These are phyloP conservation scores for Anas acuta DNA, from an alignment of 2,797 vertebrate species.

Conservation along the genomic window DNA sequence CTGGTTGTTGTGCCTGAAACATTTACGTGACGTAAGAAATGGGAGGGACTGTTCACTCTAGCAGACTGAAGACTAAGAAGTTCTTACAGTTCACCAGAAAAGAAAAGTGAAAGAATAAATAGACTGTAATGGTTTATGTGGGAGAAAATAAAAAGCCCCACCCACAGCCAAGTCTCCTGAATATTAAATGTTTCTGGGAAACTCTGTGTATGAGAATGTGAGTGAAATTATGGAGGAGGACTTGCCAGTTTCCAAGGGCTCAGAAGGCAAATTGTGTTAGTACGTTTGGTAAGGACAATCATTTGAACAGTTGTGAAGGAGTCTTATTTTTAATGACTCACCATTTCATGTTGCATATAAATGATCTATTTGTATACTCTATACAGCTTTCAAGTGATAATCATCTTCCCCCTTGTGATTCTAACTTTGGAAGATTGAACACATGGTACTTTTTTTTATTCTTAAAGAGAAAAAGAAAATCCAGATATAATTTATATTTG, in stretches of 20 bases:
- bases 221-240: not conserved
- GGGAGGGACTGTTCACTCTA: not conserved
- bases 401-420: not conserved
- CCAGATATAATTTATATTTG: constrained; percentile 61
- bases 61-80: not conserved
- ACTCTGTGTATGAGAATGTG: not conserved
- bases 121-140: not conserved
- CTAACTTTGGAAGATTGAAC: not conserved
- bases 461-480: not conserved
- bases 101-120: not conserved
- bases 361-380: constrained; percentile 10
- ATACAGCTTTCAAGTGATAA: not conserved
- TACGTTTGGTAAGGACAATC: not conserved
- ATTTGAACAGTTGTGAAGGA: not conserved
- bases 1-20: constrained; percentile 79
- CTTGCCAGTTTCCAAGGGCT: not conserved
- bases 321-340: not conserved
- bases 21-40: accelerated
- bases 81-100: not conserved
- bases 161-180: not conserved
- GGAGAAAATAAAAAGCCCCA: not conserved
- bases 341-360: not conserved
- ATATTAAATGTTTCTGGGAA: constrained; percentile 3
- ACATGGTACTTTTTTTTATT: constrained; percentile 16
- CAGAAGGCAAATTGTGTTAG: not conserved